Evolutionary conservation across 1,140 invertebrate species (phyloP).

Genomic region (Vollenhovia emeryi): DNA sequence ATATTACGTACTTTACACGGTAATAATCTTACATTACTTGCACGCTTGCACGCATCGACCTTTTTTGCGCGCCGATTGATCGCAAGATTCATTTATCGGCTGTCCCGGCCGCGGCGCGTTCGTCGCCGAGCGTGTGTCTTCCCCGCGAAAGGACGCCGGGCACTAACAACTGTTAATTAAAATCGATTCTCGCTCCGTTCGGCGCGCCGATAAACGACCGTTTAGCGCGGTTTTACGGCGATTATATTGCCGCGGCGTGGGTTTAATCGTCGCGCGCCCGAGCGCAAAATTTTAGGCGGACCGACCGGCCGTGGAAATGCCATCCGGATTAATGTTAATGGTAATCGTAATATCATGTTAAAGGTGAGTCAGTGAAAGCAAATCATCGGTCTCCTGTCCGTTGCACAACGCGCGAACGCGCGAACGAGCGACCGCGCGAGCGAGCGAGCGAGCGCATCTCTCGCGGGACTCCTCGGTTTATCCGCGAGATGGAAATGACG

Average conservation of each 20-base stretch:
- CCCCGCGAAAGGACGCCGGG: not conserved
- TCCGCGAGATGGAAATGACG: constrained; percentile 26
- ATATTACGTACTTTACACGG: not conserved
- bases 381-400: constrained; percentile 73
- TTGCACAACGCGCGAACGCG: constrained; percentile 68
- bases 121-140: not conserved
- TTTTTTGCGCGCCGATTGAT: not conserved
- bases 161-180: constrained; percentile 33
- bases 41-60: not conserved
- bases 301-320: constrained; percentile 69
- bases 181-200: not conserved
- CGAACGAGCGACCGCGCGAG: constrained; percentile 15
- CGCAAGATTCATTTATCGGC: not conserved
- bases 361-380: constrained; percentile 81
- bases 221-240: not conserved
- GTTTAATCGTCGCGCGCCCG: not conserved
- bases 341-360: constrained; percentile 80
- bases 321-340: constrained; percentile 76
- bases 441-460: constrained; percentile 36
- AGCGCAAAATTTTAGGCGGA: constrained; percentile 72
- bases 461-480: not conserved
- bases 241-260: not conserved
- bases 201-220: not conserved
- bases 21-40: constrained; percentile 21
- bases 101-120: not conserved